Conservation (phyloP, 2,888 invertebrate genomes). For the Nymphalis urticae region DNA sequence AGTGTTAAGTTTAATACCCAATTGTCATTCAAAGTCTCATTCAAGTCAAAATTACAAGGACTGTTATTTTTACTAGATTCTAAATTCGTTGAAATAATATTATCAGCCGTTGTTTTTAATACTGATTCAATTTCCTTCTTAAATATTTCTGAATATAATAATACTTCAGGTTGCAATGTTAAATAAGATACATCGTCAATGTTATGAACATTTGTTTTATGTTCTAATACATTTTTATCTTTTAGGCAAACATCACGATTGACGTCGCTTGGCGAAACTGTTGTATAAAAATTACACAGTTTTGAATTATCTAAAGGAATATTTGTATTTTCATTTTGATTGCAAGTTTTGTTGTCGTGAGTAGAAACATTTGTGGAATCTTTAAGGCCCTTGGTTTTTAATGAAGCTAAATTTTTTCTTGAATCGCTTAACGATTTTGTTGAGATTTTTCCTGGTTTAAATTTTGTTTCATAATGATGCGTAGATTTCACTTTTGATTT, state of each 20-base stretch:
- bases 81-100: not conserved
- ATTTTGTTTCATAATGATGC: conserved; percentile 9
- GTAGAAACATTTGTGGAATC: not conserved
- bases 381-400: conserved; percentile 14
- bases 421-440: conserved; percentile 20
- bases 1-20: not conserved
- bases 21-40: not conserved
- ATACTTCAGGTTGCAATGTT: not conserved
- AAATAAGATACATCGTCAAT: not conserved
- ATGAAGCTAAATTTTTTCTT: conserved; percentile 2
- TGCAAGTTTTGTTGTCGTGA: not conserved
- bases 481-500: not conserved
- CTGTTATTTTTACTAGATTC: not conserved
- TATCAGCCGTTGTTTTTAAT: conserved; percentile 8
- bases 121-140: conserved; percentile 6
- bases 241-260: not conserved
- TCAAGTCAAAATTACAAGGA: no score
- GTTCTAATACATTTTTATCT: not conserved
- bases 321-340: not conserved
- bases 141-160: not conserved
- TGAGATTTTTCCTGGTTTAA: not conserved
- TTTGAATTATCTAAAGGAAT: not conserved
- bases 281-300: not conserved
- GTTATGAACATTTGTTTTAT: not conserved
- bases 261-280: not conserved